These are phyloP conservation scores for Passer domesticus DNA, from an alignment of 2,113 vertebrate species.

Conservation along the genomic window DNA sequence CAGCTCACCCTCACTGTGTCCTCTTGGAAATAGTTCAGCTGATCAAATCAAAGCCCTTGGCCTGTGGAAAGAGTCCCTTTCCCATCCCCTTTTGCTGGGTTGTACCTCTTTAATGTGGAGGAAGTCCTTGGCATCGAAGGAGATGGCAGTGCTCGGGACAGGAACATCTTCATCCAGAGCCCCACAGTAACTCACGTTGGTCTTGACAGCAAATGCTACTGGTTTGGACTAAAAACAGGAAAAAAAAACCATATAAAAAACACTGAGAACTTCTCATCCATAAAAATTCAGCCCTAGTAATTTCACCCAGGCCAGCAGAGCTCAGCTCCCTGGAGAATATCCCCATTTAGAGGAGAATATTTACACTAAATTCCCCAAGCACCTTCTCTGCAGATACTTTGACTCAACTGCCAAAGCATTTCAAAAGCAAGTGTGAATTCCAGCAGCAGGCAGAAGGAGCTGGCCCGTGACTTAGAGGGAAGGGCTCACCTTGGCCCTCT, in stretches of 20 bases:
- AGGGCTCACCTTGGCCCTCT: conserved; percentile 90
- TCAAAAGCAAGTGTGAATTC: rapidly evolving
- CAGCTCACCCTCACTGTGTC: background rate
- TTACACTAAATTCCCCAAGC: background rate
- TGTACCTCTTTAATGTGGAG: conserved; percentile 98
- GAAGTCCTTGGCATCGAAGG: conserved; percentile 97
- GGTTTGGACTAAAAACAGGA: conserved; percentile 84
- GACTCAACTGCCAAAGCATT: background rate
- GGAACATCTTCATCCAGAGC: conserved; percentile 95
- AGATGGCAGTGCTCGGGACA: conserved; percentile 92
- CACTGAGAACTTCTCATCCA: background rate
- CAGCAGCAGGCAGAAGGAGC: background rate
- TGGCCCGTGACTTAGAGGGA: rapidly evolving
- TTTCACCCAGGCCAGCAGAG: background rate
- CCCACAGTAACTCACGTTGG: conserved; percentile 95
- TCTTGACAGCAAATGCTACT: conserved; percentile 95
- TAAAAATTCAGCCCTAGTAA: background rate
- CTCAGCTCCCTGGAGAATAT: background rate
- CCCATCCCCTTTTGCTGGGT: background rate
- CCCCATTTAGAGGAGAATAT: background rate
- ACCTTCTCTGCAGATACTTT: background rate
- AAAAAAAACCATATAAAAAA: background rate
- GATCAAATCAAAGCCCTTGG: background rate
- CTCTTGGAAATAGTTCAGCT: background rate
- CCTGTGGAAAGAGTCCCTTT: background rate